Evolutionary conservation across 2,888 invertebrate genomes (phyloP).

Genomic region (Alitta virens): DNA sequence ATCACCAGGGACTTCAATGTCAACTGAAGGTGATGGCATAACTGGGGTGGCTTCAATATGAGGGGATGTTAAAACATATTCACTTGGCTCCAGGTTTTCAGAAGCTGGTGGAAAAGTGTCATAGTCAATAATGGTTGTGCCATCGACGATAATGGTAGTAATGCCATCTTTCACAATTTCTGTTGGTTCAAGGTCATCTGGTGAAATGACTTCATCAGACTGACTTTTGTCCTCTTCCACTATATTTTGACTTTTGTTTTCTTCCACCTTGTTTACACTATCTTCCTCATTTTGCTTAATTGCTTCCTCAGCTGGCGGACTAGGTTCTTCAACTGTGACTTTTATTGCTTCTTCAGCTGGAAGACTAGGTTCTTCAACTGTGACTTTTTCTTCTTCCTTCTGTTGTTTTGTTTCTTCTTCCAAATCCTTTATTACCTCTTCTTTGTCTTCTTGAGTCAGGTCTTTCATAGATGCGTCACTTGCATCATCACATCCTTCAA

Average conservation of each 20-base stretch:
- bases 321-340: neutral
- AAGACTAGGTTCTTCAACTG: neutral
- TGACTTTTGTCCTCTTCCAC: neutral
- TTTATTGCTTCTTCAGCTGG: neutral
- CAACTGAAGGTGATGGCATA: neutral
- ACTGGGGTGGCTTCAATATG: no score
- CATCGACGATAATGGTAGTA: neutral
- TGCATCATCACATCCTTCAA: neutral
- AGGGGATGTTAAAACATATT: no score
- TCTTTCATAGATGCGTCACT: neutral
- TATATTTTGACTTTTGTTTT: neutral
- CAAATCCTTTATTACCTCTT: neutral
- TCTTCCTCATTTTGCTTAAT: neutral
- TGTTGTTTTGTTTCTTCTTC: neutral
- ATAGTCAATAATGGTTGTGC: neutral
- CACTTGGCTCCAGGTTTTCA: no score
- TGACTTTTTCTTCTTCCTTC: neutral
- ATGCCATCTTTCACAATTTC: neutral
- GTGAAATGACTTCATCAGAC: neutral
- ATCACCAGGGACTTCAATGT: neutral
- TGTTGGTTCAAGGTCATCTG: neutral
- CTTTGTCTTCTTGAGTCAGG: neutral
- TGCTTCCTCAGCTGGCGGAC: neutral
- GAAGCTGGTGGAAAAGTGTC: neutral
- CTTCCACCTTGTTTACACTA: neutral